phyloP scores from a whole-genome alignment of 2,797 vertebrate genomes.

The Nasua narica region DNA sequence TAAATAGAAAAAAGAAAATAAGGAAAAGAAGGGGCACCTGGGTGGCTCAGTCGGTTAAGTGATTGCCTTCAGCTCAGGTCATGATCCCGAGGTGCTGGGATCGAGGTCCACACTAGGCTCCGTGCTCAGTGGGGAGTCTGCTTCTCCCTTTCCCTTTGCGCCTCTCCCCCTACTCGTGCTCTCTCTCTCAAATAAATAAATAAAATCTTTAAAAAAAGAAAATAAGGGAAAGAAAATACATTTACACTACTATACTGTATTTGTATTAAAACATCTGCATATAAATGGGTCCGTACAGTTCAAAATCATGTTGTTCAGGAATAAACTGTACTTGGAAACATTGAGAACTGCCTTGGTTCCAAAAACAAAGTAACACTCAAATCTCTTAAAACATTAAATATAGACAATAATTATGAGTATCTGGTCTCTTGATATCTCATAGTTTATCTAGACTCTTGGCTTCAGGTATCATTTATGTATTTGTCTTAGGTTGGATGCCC shows the following conservation, averaged over 20 bases:
- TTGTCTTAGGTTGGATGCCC: neutral
- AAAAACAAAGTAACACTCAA: neutral
- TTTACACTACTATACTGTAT: neutral
- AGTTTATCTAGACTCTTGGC: neutral
- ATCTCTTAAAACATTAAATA: neutral
- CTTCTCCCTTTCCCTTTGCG: neutral
- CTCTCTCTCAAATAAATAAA: neutral
- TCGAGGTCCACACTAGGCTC: fast-evolving
- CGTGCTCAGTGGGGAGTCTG: neutral
- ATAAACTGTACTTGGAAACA: neutral
- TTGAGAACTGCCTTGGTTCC: neutral
- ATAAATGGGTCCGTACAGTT: neutral
- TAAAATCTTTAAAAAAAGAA: neutral
- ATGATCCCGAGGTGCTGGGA: neutral
- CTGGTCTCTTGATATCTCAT: neutral
- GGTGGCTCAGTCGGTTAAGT: neutral
- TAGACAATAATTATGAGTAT: neutral
- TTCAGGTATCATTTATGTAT: neutral
- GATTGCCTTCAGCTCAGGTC: neutral
- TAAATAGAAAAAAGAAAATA: neutral
- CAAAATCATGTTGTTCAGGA: neutral
- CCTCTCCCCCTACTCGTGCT: neutral
- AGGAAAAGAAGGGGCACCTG: neutral
- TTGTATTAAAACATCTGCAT: neutral
- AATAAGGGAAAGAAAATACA: neutral